Evolutionary conservation across 2,888 invertebrate species (phyloP), one percentile per base, ranked within the genome.

Genomic region (Oscheius sp.): DNA sequence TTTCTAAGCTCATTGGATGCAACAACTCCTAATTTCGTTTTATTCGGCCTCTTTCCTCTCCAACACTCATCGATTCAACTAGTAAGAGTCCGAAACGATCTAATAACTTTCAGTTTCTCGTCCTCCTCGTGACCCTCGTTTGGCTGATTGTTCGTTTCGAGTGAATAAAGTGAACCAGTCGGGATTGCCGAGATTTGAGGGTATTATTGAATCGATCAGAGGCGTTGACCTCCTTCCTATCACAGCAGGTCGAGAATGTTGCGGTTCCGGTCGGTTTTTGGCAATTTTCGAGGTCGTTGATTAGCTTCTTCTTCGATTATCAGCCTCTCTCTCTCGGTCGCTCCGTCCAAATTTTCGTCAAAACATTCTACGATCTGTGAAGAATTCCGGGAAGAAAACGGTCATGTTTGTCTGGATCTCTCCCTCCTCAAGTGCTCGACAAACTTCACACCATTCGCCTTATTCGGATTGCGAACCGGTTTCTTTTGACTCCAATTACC

Each of bases 11-110:
- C 55, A 4, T 10, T 55, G 17, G 55, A 55, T 20, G n/a, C 25
- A 2, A 23, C 33, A 20, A 10, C 17, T 8, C 37, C 55, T 6
- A 17, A 17, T 20, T 20, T 55, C 55, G n/a, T 34, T 17, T 17
- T 55, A 33, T 55, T 34, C 34, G 55, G 55, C 20, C 17, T 55
- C 17, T 55, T 55, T n/a, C 55, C 55, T 6, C 33, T 55, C 17
- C 33, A 34, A 17, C 55, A 20, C 33, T 55, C 55, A 12, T 37
- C 23, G 20, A 34, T n/a, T n/a, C 55, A 55, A 34, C 17, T 55
- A 34, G 55, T 55, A 55, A 10, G 20, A n/a, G 3, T 48, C 5
- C 5, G 3, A 4, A 17, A 25, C 23, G n/a, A n/a, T n/a, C n/a
- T n/a, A 48, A 20, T 17, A 4, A 48, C 12, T 48, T 53, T 53